Conservation (phyloP, 2,888 invertebrate species). For the Arctia plantaginis region DNA sequence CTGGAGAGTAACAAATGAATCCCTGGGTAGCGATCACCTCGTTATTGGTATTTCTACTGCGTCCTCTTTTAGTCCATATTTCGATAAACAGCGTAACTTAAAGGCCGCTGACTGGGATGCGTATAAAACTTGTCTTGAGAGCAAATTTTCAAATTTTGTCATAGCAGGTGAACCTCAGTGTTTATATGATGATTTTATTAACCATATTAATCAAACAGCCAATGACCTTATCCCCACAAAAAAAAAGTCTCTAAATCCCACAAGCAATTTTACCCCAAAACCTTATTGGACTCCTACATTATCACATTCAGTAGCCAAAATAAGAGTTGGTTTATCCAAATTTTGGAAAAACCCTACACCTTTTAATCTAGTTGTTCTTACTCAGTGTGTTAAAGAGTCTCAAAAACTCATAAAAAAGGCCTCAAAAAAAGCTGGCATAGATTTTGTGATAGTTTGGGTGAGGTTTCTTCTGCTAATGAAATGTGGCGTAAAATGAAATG, state of each 20-base stretch:
- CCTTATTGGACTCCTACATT: conserved; percentile 10
- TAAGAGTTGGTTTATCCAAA: conserved; percentile 11
- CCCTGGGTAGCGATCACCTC: neutral
- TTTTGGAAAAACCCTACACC: conserved; percentile 10
- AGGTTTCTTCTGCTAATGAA: neutral
- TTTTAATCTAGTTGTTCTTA: neutral
- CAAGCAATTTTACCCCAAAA: conserved; percentile 12
- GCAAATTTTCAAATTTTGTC: too few relatives aligned
- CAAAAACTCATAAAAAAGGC: neutral
- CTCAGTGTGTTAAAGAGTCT: neutral
- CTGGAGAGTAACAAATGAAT: too few relatives aligned
- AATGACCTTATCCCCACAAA: conserved; percentile 2
- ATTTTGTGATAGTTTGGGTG: conserved; percentile 11
- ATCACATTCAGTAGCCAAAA: conserved; percentile 9
- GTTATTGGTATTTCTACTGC: neutral
- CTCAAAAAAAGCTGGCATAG: conserved; percentile 5
- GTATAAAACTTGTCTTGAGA: too few relatives aligned
- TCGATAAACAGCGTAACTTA: too few relatives aligned
- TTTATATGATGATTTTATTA: conserved; percentile 15
- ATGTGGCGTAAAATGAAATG: conserved; percentile 10
- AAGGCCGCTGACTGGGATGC: too few relatives aligned
- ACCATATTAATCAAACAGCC: neutral
- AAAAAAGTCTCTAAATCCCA: neutral
- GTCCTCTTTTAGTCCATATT: too few relatives aligned
- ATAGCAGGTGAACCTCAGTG: too few relatives aligned